phyloP scores from a whole-genome alignment of 1,140 invertebrate species.

The Drosophila rhopaloa region DNA sequence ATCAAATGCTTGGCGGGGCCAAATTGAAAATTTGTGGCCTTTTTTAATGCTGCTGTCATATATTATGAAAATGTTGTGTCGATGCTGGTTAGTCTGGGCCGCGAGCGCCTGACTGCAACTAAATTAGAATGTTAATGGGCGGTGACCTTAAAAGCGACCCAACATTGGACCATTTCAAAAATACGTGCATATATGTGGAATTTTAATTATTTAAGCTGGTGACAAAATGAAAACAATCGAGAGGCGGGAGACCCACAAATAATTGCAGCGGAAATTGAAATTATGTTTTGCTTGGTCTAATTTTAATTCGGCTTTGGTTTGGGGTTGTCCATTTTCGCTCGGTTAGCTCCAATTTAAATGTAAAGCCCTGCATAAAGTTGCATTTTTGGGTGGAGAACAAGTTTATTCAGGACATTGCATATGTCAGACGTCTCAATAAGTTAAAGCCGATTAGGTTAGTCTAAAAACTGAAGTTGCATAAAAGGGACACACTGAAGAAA shows the following conservation, averaged over 20 bases:
- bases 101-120: slow-evolving; percentile 2
- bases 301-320: slow-evolving; percentile 37
- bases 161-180: slow-evolving; percentile 2
- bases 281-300: slow-evolving; percentile 67
- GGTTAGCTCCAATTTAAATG: slow-evolving; percentile 41
- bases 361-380: slow-evolving; percentile 10
- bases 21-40: slow-evolving; percentile 47
- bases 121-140: slow-evolving; percentile 56
- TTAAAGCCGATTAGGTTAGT: slow-evolving; percentile 34
- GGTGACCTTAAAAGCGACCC: slow-evolving; percentile 12
- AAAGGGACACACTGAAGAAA: not conserved
- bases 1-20: slow-evolving; percentile 33
- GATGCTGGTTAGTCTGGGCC: not conserved
- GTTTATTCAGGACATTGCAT: not conserved
- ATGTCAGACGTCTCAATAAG: slow-evolving; percentile 9
- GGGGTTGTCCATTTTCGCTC: not conserved
- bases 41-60: slow-evolving; percentile 44
- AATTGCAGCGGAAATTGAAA: slow-evolving; percentile 80
- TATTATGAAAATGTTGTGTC: slow-evolving; percentile 44
- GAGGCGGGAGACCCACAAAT: slow-evolving; percentile 40
- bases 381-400: slow-evolving; percentile 15
- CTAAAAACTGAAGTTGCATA: not conserved
- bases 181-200: slow-evolving; percentile 31
- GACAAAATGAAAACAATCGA: slow-evolving; percentile 34
- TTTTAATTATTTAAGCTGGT: slow-evolving; percentile 72